Evolutionary conservation across 37 sponge, comb jelly and placozoan genomes (phyloP).

Genomic region (Halichondria panicea): DNA sequence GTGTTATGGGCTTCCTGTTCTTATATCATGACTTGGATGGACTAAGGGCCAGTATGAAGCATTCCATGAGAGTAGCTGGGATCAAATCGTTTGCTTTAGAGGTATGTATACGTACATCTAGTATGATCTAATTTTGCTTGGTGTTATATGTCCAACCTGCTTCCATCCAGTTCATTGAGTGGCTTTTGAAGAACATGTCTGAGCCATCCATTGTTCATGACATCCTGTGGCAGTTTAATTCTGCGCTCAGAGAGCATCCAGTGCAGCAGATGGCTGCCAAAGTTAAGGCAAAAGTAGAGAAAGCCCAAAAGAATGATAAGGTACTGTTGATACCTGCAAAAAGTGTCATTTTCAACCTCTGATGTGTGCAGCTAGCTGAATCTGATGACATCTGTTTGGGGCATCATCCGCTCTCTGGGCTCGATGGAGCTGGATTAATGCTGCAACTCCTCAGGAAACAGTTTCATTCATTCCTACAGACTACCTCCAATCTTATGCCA

Average conservation of each 20-base stretch:
- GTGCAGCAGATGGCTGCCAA: slow-evolving; percentile 48
- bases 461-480: slow-evolving; percentile 79
- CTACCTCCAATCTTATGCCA: slow-evolving; percentile 69
- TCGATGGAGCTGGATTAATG: slow-evolving; percentile 73
- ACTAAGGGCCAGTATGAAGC: slow-evolving; percentile 75
- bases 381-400: slow-evolving; percentile 56
- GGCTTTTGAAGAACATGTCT: slow-evolving; percentile 58
- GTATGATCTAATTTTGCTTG: neutral
- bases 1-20: slow-evolving; percentile 60
- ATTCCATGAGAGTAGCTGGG: slow-evolving; percentile 70
- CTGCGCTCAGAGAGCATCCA: slow-evolving; percentile 64
- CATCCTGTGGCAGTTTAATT: slow-evolving; percentile 85
- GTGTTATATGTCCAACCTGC: neutral
- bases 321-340: slow-evolving; percentile 1
- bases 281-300: slow-evolving; percentile 34
- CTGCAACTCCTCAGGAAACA: slow-evolving; percentile 54
- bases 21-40: slow-evolving; percentile 80
- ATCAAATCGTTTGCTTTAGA: slow-evolving; percentile 68
- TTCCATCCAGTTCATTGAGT: slow-evolving; percentile 62
- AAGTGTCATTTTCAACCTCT: neutral
- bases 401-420: slow-evolving; percentile 68
- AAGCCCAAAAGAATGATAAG: slow-evolving; percentile 52
- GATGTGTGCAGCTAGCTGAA: slow-evolving; percentile 16
- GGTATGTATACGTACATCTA: slow-evolving; percentile 18
- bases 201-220: slow-evolving; percentile 79